These are phyloP conservation scores for Lasioglossum malachurum DNA, from an alignment of 2,888 invertebrate genomes.

Conservation along the genomic window DNA sequence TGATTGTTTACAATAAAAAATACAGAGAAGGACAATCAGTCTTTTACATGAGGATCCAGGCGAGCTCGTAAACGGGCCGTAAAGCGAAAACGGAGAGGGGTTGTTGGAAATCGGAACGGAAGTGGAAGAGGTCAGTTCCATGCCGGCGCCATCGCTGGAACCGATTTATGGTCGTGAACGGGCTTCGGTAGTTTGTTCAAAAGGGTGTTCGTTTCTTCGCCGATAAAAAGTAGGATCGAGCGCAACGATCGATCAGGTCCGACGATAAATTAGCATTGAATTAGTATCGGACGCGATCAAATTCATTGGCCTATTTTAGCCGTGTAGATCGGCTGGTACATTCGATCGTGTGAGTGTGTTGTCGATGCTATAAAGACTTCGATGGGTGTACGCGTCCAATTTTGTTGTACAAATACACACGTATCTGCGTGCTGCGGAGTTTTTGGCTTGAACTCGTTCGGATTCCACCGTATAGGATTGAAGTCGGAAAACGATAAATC, in stretches of 20 bases:
- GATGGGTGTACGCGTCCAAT: conserved; percentile 33
- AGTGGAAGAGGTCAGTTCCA: conserved; percentile 45
- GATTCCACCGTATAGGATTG: conserved; percentile 27
- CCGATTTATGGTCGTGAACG: conserved; percentile 67
- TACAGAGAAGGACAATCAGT: conserved; percentile 29
- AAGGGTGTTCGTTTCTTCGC: conserved; percentile 60
- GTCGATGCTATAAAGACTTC: not conserved
- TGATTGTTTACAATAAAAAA: conserved; percentile 54
- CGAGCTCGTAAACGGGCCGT: conserved; percentile 55
- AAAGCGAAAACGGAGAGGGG: conserved; percentile 23
- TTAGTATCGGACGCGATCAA: conserved; percentile 70
- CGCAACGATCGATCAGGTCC: conserved; percentile 62
- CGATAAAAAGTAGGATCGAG: conserved; percentile 43
- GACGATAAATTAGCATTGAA: conserved; percentile 76
- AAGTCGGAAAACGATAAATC: conserved; percentile 38
- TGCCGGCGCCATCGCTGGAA: conserved; percentile 20
- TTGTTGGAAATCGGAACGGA: conserved; percentile 59
- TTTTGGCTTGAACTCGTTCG: conserved; percentile 25
- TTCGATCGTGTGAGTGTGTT: not conserved
- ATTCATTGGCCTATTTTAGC: conserved; percentile 63
- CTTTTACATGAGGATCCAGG: conserved; percentile 36
- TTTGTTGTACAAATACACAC: conserved; percentile 39
- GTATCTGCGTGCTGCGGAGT: conserved; percentile 16
- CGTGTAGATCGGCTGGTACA: not conserved
- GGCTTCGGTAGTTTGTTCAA: conserved; percentile 64